Evolutionary conservation across 2,797 vertebrate species (phyloP).

Genomic region (Eutrigla gurnardus): DNA sequence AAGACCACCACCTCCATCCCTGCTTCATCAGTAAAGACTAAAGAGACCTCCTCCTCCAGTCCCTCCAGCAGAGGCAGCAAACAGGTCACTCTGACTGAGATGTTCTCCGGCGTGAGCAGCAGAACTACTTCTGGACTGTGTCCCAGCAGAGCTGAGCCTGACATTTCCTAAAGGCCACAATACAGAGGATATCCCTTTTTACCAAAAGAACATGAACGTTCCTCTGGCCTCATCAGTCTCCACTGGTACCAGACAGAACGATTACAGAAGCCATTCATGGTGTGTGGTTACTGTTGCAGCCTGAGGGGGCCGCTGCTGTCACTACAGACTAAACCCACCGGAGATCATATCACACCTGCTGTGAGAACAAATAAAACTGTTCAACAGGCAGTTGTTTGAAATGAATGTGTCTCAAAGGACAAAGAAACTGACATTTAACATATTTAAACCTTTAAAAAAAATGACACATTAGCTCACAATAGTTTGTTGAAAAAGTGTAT

Average conservation of each 20-base stretch:
- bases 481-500: neutral
- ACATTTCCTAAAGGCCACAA: neutral
- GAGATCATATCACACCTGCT: neutral
- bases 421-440: neutral
- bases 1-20: slow-evolving; percentile 2
- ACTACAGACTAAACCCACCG: neutral
- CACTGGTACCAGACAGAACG: neutral
- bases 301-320: no score
- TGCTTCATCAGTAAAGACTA: neutral
- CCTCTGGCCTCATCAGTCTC: neutral
- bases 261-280: neutral
- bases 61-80: slow-evolving; percentile 43
- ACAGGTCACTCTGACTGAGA: slow-evolving; percentile 73
- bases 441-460: neutral
- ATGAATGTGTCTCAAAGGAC: neutral
- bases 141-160: neutral
- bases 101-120: slow-evolving; percentile 68
- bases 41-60: neutral
- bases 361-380: neutral
- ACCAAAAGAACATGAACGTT: neutral
- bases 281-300: no score
- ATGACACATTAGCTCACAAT: neutral
- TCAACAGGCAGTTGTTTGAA: neutral
- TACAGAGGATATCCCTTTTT: neutral
- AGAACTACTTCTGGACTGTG: slow-evolving; percentile 38